Conservation (phyloP, 2,888 invertebrate species). For the Microctonus aethiopoides region DNA sequence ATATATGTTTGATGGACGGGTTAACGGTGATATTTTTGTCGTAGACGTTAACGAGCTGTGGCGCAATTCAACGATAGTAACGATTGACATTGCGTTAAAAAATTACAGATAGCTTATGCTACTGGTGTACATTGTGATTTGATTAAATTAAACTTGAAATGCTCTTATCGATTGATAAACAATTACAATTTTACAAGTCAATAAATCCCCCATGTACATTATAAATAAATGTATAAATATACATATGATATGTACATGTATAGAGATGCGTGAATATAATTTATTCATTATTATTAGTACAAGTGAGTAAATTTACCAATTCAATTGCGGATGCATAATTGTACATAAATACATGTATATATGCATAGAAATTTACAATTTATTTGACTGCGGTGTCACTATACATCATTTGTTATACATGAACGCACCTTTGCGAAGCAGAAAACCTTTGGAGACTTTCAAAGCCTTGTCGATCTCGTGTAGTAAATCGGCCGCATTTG, state of each 20-base stretch:
- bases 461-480: slow-evolving; percentile 75
- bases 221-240: not conserved
- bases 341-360: not conserved
- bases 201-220: not conserved
- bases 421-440: slow-evolving; percentile 69
- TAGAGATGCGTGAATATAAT: slow-evolving; percentile 5
- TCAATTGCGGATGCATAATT: not conserved
- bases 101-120: not conserved
- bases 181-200: slow-evolving; percentile 15
- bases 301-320: slow-evolving; percentile 18
- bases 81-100: slow-evolving; percentile 30
- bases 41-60: slow-evolving; percentile 31
- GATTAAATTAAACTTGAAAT: not conserved
- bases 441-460: slow-evolving; percentile 73
- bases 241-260: not conserved
- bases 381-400: not conserved
- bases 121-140: not conserved
- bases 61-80: slow-evolving; percentile 33
- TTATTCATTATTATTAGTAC: slow-evolving; percentile 11
- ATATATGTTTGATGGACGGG: slow-evolving; percentile 13
- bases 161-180: slow-evolving; percentile 5
- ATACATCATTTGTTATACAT: not conserved
- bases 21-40: too few species aligned
- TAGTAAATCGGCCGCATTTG: slow-evolving; percentile 67
- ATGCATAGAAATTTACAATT: not conserved